Base-by-base conservation (phyloP, 2,797 vertebrate genomes). In the Phylloscopus collybita region DNA sequence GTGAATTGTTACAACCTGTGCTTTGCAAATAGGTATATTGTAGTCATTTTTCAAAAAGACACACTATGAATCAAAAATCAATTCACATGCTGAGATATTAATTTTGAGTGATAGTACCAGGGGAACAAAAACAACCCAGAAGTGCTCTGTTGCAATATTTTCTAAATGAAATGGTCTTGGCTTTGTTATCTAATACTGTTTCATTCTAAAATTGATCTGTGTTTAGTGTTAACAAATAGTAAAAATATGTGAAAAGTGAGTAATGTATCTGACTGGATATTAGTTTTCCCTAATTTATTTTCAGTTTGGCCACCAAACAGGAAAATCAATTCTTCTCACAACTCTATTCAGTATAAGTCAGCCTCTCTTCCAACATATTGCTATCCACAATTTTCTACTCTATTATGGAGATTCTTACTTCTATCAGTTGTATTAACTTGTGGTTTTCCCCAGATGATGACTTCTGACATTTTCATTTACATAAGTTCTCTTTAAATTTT, bases 241-340 rank as follows among this genome's bases (percentile, higher is more conserved):
- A 93, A 91, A 91, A 92, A 54, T 69, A 92, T 30, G 57, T 72
- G 91, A 91, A 91, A 88, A 92, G 34, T 4, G 0, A 94, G 62
- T 47, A 96, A 65, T 42, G 5, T 87, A 69, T 78, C 72, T 74
- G 61, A 92, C 72, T 74, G 61, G 61, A 65, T 92, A 89, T 89
- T 87, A 87, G 61, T 92, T 93, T 96, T 83, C 15, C 25, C 65
- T 82, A 76, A 95, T 92, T 87, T 82, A 82, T 93, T 95, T 95
- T 76, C 72, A 49, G 30, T 85, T 93, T 82, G 69, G 50, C 74
- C 71, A 95, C 57, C 65, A 86, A 93, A 91, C 50, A 88, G 61
- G 80, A 92, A 83, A 92, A 94, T 86, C 86, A 85, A 96, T 94
- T 95, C 67, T 91, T 92, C 69, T 96, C n/a, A 86, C 34, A 61